Evolutionary conservation across 1,140 invertebrate species (phyloP), one percentile per base, ranked within the genome.

Genomic region (Geopemphigus sp.): DNA sequence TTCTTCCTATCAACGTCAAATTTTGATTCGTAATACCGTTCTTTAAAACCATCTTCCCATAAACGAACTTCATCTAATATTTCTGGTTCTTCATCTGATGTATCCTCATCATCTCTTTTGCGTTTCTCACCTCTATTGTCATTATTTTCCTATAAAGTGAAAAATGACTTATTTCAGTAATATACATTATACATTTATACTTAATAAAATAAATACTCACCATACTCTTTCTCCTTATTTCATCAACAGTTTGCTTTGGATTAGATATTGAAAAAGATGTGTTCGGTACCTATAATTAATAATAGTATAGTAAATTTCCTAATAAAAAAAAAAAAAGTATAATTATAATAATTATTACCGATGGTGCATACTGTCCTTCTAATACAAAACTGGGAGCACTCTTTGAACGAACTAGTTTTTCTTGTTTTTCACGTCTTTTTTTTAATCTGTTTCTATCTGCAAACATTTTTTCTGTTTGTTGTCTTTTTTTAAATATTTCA

Each of bases 31-130:
- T 99, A 99, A 87, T 99, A 99, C 32, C 94, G 88, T 85, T 98
- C 95, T 86, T 99, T 99, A 87, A 97, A 99, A 1, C 98, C 98
- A 84, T 95, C 93, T 88, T 99, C 97, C 94, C 95, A 98, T 10
- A 99, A 87, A 74, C 96, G 89, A 26, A 99, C 96, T 87, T 98
- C 95, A 87, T 99, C 97, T 82, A 93, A 90, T 15, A 90, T 89
- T 84, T 95, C 92, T 78, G 92, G 90, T 81, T 96, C 93, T 61
- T 93, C 91, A 50, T 90, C 88, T 2, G 89, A 88, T 5, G 84
- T 83, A 26, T 86, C 83, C 1, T 87, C 85, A 87, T 39, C 89
- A 87, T 84, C 91, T 90, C 11, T 84, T 78, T 78, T 29, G 6
- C 85, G 85, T 66, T 82, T 82, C 11, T 80, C 24, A 50, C 56